Evolutionary conservation across 2,113 vertebrate species (phyloP), one percentile per base, ranked within the genome.

Genomic region (Lota lota): DNA sequence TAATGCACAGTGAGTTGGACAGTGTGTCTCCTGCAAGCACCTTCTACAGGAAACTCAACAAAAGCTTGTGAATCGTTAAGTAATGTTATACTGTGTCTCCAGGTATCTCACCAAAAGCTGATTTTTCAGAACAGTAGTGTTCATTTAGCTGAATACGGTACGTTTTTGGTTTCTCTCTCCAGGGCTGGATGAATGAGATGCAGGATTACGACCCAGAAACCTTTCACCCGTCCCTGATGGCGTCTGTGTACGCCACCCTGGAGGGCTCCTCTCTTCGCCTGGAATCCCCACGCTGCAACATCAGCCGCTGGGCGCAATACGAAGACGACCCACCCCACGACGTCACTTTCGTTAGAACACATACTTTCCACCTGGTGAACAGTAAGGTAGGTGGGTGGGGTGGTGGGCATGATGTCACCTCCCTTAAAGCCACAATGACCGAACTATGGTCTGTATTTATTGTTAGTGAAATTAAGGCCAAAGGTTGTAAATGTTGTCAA

Each of bases 171-270:
- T 47, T 47, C 40, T 47, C 40, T 47, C 12, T 8, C 40, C 87
- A 96, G 95, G 93, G 94, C 51, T 97, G 95, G 95, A 93, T 97
- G 93, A 96, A 94, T 76, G 91, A 94, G 81, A 86, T 94, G 67
- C 84, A 88, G 0, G 24, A 24, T 12, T 97, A 97, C 0, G 91
- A 95, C 73, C 92, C 94, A 0, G 94, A 95, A 84, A 87, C 88
- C 2, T 92, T 86, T 82, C 93, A 94, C 69, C 89, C 92, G 0
- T 91, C 90, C 0, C 87, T 94, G 69, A 94, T 90, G 2, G 93
- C 94, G 66, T 95, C 94, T 0, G 94, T 95, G 75, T 92, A 90
- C 2, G 93, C 88, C 61, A 88, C 80, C 0, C 83, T 97, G 86
- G 93, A 95, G 19, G 93, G 93, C 2, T 73, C 90, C 64, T 77